These are phyloP conservation scores for Andrena bicolor DNA, from an alignment of 2,888 invertebrate genomes.

Conservation along the genomic window DNA sequence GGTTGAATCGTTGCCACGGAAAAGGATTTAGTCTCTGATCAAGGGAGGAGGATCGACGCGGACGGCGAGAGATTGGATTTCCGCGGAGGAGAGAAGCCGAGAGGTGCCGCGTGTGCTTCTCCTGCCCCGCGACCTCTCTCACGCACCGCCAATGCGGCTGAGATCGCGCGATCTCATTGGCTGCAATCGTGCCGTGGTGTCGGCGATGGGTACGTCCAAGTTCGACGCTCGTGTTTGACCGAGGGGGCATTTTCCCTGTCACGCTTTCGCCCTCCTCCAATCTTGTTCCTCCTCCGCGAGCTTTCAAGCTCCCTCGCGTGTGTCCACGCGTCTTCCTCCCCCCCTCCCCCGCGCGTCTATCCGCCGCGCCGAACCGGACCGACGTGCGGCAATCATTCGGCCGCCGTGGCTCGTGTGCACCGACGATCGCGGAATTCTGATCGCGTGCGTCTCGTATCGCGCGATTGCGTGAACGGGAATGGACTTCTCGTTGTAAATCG, in stretches of 20 bases:
- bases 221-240: conserved; percentile 71
- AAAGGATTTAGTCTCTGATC: conserved; percentile 1
- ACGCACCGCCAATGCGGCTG: conserved; percentile 77
- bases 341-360: neutral
- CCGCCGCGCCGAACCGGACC: neutral
- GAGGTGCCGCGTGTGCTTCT: conserved; percentile 70
- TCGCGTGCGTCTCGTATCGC: conserved; percentile 23
- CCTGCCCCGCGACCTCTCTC: conserved; percentile 71
- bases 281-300: neutral
- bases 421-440: neutral
- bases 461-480: conserved; percentile 31
- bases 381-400: no score
- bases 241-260: conserved; percentile 43
- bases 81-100: conserved; percentile 30
- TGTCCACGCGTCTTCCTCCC: neutral
- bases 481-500: conserved; percentile 36
- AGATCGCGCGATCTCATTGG: conserved; percentile 76
- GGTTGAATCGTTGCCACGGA: neutral
- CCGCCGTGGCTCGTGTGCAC: neutral
- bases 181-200: conserved; percentile 74
- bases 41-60: conserved; percentile 15
- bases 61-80: conserved; percentile 23
- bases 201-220: conserved; percentile 76
- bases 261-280: conserved; percentile 2
- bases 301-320: neutral